Percentiles rank a stretch among this genome's conserved stretches.
Evolutionary conservation across 2,888 invertebrate genomes (phyloP).

Genomic region (Altica lythri): DNA sequence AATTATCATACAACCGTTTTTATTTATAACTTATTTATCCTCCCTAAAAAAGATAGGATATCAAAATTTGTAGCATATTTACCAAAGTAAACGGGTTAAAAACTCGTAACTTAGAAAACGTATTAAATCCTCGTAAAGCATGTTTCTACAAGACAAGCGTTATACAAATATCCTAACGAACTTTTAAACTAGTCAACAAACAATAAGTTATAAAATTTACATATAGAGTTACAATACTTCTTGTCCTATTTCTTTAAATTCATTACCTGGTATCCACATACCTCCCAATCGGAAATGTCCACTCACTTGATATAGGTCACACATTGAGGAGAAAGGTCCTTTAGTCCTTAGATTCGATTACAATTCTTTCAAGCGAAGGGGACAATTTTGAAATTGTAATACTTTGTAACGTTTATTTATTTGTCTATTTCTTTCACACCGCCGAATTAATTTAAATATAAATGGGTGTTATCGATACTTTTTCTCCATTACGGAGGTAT

Average conservation of each 20-base stretch:
- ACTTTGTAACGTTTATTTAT: slow-evolving; percentile 14
- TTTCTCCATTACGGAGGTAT: no score
- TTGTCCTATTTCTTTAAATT: slow-evolving; percentile 41
- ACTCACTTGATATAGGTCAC: slow-evolving; percentile 53
- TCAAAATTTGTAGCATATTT: no score
- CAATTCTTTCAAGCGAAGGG: slow-evolving; percentile 37
- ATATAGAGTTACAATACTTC: slow-evolving; percentile 40
- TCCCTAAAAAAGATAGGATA: no score
- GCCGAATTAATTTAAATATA: slow-evolving; percentile 26
- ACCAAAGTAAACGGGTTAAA: background rate
- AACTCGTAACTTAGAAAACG: slow-evolving; percentile 24
- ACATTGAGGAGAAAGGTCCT: slow-evolving; percentile 45
- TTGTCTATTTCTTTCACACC: slow-evolving; percentile 15
- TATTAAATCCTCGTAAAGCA: slow-evolving; percentile 26
- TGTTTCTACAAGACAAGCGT: slow-evolving; percentile 13
- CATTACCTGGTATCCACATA: slow-evolving; percentile 36
- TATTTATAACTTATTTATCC: no score
- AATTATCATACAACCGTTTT: no score
- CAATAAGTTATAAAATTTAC: slow-evolving; percentile 48
- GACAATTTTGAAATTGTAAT: slow-evolving; percentile 20
- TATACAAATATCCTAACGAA: slow-evolving; percentile 38
- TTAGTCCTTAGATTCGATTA: slow-evolving; percentile 45
- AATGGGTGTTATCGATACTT: slow-evolving; percentile 30
- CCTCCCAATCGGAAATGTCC: slow-evolving; percentile 54
- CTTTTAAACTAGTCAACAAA: slow-evolving; percentile 38